Conservation (phyloP, 2,797 vertebrate genomes). For the Rhinogobio ventralis region DNA sequence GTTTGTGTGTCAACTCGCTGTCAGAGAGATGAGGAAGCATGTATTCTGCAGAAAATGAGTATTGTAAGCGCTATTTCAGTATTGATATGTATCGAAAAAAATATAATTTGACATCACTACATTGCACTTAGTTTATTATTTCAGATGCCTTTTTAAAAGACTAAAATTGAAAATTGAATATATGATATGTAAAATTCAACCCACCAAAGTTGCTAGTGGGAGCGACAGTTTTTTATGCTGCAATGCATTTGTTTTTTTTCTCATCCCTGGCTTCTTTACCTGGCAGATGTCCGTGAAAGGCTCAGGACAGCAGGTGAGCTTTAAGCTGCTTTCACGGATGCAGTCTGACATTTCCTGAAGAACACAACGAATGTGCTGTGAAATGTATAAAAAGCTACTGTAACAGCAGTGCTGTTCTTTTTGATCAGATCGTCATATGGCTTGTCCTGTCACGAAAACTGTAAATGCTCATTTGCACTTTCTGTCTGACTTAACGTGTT, state of each 20-base stretch:
- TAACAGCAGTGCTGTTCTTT: slow-evolving; percentile 24
- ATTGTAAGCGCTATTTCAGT: too few species aligned
- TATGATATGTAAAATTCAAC: too few species aligned
- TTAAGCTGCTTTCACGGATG: slow-evolving; percentile 34
- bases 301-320: slow-evolving; percentile 43
- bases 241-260: background rate
- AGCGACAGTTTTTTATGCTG: background rate
- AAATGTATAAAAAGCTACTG: slow-evolving; percentile 33
- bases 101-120: too few species aligned
- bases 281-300: slow-evolving; percentile 32
- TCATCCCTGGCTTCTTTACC: slow-evolving; percentile 6
- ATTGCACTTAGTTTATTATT: too few species aligned
- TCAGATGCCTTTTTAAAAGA: too few species aligned
- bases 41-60: too few species aligned
- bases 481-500: slow-evolving; percentile 7
- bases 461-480: slow-evolving; percentile 34
- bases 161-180: too few species aligned
- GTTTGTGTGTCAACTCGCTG: too few species aligned
- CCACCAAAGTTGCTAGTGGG: too few species aligned
- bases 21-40: too few species aligned
- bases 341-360: slow-evolving; percentile 23
- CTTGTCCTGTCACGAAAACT: slow-evolving; percentile 18
- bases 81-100: too few species aligned
- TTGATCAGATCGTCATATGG: slow-evolving; percentile 6
- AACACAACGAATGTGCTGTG: slow-evolving; percentile 32